Evolutionary conservation across 2,888 invertebrate genomes (phyloP).

Genomic region (Tetragonisca angustula): DNA sequence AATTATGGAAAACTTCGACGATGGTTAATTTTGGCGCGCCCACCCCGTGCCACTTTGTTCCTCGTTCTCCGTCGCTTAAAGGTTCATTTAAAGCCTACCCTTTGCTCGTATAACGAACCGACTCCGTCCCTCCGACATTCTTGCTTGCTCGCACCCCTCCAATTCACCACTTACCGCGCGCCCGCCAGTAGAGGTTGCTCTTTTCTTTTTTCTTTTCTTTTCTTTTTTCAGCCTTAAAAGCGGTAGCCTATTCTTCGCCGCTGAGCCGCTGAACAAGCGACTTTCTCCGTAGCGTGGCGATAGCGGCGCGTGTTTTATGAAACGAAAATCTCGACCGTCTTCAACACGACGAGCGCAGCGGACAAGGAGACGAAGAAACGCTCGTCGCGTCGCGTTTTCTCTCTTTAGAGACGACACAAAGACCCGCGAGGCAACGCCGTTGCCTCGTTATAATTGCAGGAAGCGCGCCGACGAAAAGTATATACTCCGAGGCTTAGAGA

Average conservation of each 20-base stretch:
- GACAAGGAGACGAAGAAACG: background rate
- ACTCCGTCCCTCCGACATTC: background rate
- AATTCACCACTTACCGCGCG: background rate
- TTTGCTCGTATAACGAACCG: conserved; percentile 27
- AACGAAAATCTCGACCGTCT: conserved; percentile 73
- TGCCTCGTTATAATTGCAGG: conserved; percentile 56
- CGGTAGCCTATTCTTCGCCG: conserved; percentile 31
- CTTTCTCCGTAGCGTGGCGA: conserved; percentile 50
- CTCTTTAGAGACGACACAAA: conserved; percentile 14
- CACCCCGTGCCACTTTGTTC: background rate
- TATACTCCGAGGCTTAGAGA: conserved; percentile 19
- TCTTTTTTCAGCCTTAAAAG: conserved; percentile 1
- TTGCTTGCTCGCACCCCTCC: conserved; percentile 7
- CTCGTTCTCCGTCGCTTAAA: background rate
- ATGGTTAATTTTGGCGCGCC: background rate
- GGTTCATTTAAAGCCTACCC: conserved; percentile 19
- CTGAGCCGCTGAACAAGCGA: conserved; percentile 56
- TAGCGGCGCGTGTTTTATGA: conserved; percentile 76
- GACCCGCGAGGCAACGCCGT: background rate
- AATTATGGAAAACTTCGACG: background rate
- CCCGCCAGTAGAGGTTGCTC: background rate
- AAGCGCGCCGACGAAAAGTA: conserved; percentile 47
- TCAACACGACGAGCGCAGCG: background rate
- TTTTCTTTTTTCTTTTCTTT: background rate
- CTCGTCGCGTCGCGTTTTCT: conserved; percentile 20